Percentiles rank a stretch among this genome's conserved stretches.
These are phyloP conservation scores for Simalia tracyae DNA, from an alignment of 2,797 vertebrate species.

Conservation along the genomic window DNA sequence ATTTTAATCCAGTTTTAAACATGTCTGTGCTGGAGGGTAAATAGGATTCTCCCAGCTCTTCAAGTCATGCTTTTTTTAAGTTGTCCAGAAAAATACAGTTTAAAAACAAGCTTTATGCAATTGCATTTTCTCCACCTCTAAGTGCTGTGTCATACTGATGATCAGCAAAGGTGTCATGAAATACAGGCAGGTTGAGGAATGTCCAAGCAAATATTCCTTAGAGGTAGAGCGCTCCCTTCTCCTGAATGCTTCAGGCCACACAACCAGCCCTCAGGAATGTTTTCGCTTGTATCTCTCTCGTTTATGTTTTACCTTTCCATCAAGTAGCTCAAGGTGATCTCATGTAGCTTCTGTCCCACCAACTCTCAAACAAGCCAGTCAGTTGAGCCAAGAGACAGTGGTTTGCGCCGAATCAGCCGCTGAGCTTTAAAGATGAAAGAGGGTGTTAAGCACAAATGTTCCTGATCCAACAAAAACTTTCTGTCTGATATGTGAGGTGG, in stretches of 20 bases:
- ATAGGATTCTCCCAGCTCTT: background rate
- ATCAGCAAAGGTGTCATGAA: slow-evolving; percentile 68
- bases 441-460: background rate
- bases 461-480: too few species aligned
- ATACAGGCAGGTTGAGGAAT: slow-evolving; percentile 68
- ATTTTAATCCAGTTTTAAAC: background rate
- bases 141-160: slow-evolving; percentile 59
- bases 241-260: background rate
- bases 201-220: slow-evolving; percentile 8
- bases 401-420: too few species aligned
- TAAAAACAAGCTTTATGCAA: background rate
- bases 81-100: background rate
- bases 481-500: too few species aligned
- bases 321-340: background rate
- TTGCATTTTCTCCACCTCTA: slow-evolving; percentile 46
- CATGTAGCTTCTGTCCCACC: background rate
- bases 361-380: background rate
- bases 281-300: too few species aligned
- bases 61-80: background rate
- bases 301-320: background rate
- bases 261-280: too few species aligned
- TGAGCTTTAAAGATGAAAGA: background rate
- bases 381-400: background rate
- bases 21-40: background rate
- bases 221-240: background rate